phyloP scores from a whole-genome alignment of 1,140 invertebrate genomes.

The Pseudomyrmex flavicornis region DNA sequence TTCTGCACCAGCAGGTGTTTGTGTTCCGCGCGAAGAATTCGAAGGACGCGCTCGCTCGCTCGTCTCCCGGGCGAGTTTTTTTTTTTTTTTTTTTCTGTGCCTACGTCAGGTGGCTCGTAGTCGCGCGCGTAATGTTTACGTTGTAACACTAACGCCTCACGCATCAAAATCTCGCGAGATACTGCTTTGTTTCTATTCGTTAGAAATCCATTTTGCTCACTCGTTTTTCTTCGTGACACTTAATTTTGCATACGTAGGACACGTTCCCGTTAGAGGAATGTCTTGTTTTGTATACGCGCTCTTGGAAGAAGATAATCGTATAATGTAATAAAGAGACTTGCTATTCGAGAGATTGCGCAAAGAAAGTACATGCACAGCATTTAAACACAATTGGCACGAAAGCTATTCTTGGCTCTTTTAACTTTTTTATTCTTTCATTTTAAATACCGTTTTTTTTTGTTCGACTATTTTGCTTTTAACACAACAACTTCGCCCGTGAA shows the following conservation, averaged over 20 bases:
- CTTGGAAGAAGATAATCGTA: neutral
- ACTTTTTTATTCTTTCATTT: too few relatives aligned
- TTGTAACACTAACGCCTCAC: neutral
- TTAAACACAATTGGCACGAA: too few relatives aligned
- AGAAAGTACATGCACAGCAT: too few relatives aligned
- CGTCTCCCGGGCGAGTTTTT: neutral
- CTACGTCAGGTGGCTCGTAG: neutral
- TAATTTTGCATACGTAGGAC: neutral
- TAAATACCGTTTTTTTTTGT: too few relatives aligned
- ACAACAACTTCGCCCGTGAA: too few relatives aligned
- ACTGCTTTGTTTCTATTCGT: slow-evolving; percentile 13
- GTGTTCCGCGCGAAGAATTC: neutral
- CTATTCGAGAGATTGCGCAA: too few relatives aligned
- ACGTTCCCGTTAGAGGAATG: neutral
- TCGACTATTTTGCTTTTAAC: too few relatives aligned
- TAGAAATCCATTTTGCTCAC: neutral
- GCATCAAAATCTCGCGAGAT: neutral
- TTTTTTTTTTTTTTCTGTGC: neutral
- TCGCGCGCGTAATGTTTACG: slow-evolving; percentile 42
- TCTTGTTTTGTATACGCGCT: neutral
- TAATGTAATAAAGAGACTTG: too few relatives aligned
- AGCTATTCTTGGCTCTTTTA: too few relatives aligned
- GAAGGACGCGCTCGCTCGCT: slow-evolving; percentile 1
- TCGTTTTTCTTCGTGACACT: neutral
- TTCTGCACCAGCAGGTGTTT: neutral